A percentile compares a stretch with the other conserved stretches of the same genome.
phyloP scores from a whole-genome alignment of 2,888 invertebrate genomes.

The Dendrolimus houi region DNA sequence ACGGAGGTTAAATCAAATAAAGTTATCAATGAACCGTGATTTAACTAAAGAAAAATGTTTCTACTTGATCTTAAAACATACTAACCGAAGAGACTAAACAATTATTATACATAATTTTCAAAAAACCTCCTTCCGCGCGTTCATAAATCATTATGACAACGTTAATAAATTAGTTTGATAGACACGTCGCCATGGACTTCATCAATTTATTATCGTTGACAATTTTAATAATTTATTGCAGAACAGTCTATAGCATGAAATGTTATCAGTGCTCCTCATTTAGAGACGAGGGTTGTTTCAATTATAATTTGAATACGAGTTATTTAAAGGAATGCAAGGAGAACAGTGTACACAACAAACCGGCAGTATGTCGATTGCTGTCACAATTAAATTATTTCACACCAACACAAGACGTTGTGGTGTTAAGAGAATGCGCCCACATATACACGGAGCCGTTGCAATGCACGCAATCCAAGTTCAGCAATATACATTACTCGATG shows the following conservation, averaged over 20 bases:
- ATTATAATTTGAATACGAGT: slow-evolving; percentile 31
- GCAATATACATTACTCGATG: slow-evolving; percentile 46
- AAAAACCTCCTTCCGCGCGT: no score
- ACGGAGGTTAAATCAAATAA: no score
- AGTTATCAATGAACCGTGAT: no score
- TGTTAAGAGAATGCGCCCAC: slow-evolving; percentile 57
- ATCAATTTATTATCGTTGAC: slow-evolving; percentile 8
- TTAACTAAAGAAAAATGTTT: no score
- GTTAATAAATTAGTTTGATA: no score
- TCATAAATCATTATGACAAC: no score
- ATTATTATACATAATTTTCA: no score
- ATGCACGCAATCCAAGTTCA: slow-evolving; percentile 45
- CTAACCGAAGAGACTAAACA: no score
- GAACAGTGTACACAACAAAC: slow-evolving; percentile 8
- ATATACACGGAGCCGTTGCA: slow-evolving; percentile 31
- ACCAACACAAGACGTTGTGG: slow-evolving; percentile 31
- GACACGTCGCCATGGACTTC: no score
- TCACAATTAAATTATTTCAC: slow-evolving; percentile 53
- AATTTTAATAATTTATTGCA: slow-evolving; percentile 15
- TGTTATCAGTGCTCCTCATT: slow-evolving; percentile 56
- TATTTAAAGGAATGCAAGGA: slow-evolving; percentile 38
- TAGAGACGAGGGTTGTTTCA: slow-evolving; percentile 33
- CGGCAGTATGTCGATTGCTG: slow-evolving; percentile 45
- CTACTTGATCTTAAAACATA: no score
- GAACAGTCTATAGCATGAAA: slow-evolving; percentile 28